Conservation (phyloP, 2,797 vertebrate genomes). For the Lophius americanus region DNA sequence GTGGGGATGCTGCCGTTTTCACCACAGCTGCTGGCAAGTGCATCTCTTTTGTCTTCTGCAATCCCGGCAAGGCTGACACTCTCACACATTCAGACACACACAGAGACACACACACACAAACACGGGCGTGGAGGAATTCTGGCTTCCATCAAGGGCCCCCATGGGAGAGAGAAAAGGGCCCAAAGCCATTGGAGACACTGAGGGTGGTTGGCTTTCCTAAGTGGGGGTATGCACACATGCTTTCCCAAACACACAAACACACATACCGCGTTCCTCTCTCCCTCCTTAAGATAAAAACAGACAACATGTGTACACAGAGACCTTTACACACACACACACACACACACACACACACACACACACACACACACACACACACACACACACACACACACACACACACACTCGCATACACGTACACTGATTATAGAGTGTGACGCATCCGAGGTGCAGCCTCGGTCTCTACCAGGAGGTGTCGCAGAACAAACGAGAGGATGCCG, state of each 20-base stretch:
- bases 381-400: not conserved
- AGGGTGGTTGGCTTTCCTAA: slow-evolving; percentile 75
- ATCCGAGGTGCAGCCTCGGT: slow-evolving; percentile 58
- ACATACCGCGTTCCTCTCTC: slow-evolving; percentile 31
- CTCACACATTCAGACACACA: slow-evolving; percentile 36
- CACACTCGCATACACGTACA: too few species aligned
- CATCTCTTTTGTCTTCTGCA: slow-evolving; percentile 82
- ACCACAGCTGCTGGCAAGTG: slow-evolving; percentile 81
- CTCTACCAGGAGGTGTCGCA: slow-evolving; percentile 73
- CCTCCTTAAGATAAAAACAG: slow-evolving; percentile 42
- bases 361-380: not conserved
- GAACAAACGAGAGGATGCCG: slow-evolving; percentile 40
- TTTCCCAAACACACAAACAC: slow-evolving; percentile 35
- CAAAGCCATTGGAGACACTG: slow-evolving; percentile 75
- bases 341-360: slow-evolving; percentile 29
- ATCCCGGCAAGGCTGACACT: slow-evolving; percentile 62
- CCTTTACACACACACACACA: not conserved
- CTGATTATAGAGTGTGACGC: slow-evolving; percentile 9
- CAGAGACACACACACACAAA: slow-evolving; percentile 49
- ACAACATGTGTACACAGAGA: slow-evolving; percentile 27
- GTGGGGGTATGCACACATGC: slow-evolving; percentile 61
- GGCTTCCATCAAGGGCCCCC: slow-evolving; percentile 74
- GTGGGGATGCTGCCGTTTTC: slow-evolving; percentile 64
- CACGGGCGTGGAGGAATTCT: slow-evolving; percentile 82
- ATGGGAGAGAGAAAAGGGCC: slow-evolving; percentile 71